A percentile compares a stretch with the other conserved stretches of the same genome.
phyloP scores from a whole-genome alignment of 2,797 vertebrate genomes.

The Hemibagrus guttatus region DNA sequence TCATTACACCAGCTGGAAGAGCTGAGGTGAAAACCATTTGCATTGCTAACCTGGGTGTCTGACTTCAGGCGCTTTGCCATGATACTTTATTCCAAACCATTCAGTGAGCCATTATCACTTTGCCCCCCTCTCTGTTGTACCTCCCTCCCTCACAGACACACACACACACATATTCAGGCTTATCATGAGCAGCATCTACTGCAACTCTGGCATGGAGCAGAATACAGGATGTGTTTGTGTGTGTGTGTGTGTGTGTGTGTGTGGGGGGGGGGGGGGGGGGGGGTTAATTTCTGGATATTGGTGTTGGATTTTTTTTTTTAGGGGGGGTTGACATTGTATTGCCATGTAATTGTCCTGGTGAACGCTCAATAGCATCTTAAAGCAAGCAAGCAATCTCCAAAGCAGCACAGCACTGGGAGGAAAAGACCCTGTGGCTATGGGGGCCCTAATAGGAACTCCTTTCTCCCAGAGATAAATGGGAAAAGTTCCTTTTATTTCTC shows the following conservation, averaged over 20 bases:
- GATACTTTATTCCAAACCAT: conserved; percentile 91
- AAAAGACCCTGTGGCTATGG: conserved; percentile 91
- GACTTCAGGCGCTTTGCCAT: conserved; percentile 91
- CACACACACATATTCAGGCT: conserved; percentile 78
- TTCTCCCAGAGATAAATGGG: conserved; percentile 91
- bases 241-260: not conserved
- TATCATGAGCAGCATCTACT: conserved; percentile 89
- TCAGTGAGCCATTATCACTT: conserved; percentile 92
- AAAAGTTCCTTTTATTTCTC: conserved; percentile 91
- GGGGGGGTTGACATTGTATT: conserved; percentile 72
- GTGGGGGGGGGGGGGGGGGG: not conserved
- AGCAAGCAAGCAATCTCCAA: conserved; percentile 95
- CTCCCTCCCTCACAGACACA: conserved; percentile 67
- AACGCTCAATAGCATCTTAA: conserved; percentile 98
- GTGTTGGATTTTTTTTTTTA: not conserved
- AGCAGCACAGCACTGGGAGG: conserved; percentile 83
- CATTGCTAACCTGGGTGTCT: conserved; percentile 86
- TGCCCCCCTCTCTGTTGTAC: conserved; percentile 64
- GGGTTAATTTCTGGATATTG: conserved; percentile 4
- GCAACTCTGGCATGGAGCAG: conserved; percentile 82
- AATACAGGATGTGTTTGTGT: conserved; percentile 53
- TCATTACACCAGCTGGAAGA: conserved; percentile 83
- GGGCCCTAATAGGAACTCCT: conserved; percentile 92
- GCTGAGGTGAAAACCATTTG: conserved; percentile 76
- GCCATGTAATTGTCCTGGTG: conserved; percentile 96